phyloP scores from a whole-genome alignment of 2,888 invertebrate species.

The Norana najaformis region DNA sequence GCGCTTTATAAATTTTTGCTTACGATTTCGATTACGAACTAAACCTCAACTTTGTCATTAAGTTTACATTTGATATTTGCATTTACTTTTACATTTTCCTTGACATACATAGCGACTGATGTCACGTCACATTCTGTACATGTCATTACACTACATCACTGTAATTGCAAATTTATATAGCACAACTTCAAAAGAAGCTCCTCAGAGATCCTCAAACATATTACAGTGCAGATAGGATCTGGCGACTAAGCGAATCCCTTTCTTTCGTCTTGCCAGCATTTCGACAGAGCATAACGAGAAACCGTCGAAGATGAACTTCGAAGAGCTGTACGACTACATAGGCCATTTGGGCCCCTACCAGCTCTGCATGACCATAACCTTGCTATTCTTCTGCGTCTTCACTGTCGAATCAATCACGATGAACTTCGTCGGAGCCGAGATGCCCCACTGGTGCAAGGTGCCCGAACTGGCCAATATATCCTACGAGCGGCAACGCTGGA shows the following conservation, averaged over 20 bases:
- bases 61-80: too few species aligned
- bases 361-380: not conserved
- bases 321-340: slow-evolving; percentile 26
- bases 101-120: too few species aligned
- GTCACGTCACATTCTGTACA: too few species aligned
- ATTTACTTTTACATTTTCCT: too few species aligned
- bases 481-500: slow-evolving; percentile 35
- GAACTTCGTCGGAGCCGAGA: slow-evolving; percentile 35
- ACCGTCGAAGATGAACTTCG: slow-evolving; percentile 21
- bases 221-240: not conserved
- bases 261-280: not conserved
- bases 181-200: too few species aligned
- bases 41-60: too few species aligned
- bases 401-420: slow-evolving; percentile 32
- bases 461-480: slow-evolving; percentile 29
- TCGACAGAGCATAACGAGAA: not conserved
- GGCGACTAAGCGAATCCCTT: not conserved
- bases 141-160: too few species aligned
- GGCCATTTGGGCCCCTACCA: slow-evolving; percentile 31
- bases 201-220: too few species aligned
- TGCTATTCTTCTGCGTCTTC: slow-evolving; percentile 8
- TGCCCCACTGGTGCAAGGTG: slow-evolving; percentile 39
- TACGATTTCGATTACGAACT: too few species aligned
- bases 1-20: too few species aligned
- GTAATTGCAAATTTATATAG: too few species aligned